A percentile compares a stretch with the other conserved stretches of the same genome.
phyloP scores from a whole-genome alignment of 2,113 vertebrate species.

The Tragulus kanchil region DNA sequence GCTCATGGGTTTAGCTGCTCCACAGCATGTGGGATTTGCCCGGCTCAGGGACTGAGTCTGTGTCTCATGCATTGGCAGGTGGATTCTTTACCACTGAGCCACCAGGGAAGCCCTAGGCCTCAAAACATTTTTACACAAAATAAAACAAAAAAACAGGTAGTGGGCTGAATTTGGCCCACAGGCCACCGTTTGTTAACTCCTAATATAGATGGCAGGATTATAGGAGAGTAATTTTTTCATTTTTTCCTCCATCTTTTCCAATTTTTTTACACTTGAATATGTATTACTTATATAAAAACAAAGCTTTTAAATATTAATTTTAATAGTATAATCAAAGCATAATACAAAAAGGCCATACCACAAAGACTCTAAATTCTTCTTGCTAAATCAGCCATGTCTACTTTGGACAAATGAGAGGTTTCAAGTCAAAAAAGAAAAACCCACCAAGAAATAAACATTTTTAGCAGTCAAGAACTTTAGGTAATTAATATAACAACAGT shows the following conservation, averaged over 20 bases:
- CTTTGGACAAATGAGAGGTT: not conserved
- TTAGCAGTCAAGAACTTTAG: not conserved
- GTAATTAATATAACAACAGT: not conserved
- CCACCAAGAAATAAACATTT: not conserved
- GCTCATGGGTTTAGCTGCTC: no score
- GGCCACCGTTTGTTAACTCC: not conserved
- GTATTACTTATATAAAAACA: not conserved
- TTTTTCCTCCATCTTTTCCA: slow-evolving; percentile 39
- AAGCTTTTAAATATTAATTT: slow-evolving; percentile 39
- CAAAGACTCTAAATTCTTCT: slow-evolving; percentile 25
- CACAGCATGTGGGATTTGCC: no score
- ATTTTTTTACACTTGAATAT: not conserved
- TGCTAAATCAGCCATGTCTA: not conserved
- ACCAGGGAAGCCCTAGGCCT: not conserved
- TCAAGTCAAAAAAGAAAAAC: not conserved
- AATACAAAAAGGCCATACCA: not conserved
- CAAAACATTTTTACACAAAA: slow-evolving; percentile 16
- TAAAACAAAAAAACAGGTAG: not conserved
- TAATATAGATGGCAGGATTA: not conserved
- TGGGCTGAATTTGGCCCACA: not conserved
- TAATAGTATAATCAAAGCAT: not conserved
- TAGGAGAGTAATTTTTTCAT: not conserved
- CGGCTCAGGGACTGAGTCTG: no score
- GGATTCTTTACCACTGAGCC: no score
- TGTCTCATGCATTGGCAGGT: no score